A percentile compares a stretch with the other conserved stretches of the same genome.
phyloP scores from a whole-genome alignment of 2,113 vertebrate species.

The Alaudala cheleensis region DNA sequence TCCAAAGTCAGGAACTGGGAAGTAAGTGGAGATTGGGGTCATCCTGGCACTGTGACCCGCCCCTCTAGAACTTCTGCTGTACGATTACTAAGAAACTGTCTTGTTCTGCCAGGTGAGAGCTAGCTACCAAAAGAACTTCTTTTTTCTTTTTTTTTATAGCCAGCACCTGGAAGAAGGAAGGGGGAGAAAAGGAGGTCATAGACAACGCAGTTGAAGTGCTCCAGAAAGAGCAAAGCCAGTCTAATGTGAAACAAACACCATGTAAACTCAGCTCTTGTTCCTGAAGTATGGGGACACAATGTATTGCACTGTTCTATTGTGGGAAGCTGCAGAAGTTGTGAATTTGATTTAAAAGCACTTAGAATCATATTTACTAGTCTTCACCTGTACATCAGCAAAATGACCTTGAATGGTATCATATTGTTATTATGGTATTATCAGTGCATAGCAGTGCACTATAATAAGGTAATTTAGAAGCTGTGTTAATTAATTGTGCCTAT shows the following conservation, averaged over 20 bases:
- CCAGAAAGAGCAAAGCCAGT: not conserved
- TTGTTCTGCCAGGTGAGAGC: conserved; percentile 26
- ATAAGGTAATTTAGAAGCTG: conserved; percentile 12
- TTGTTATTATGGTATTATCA: conserved; percentile 17
- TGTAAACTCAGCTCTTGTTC: conserved; percentile 34
- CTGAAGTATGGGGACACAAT: conserved; percentile 3
- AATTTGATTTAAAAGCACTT: conserved; percentile 64
- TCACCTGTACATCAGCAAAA: conserved; percentile 36
- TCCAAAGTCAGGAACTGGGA: conserved; percentile 3
- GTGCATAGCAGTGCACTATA: not conserved
- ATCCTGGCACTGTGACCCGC: conserved; percentile 8
- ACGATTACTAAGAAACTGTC: conserved; percentile 35
- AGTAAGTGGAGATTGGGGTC: not conserved
- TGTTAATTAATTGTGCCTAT: conserved; percentile 52
- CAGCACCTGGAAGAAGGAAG: not conserved
- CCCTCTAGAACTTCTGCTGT: not conserved
- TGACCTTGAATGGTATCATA: conserved; percentile 59
- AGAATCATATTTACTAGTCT: conserved; percentile 29
- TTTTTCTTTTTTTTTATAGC: not conserved
- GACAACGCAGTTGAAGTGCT: not conserved
- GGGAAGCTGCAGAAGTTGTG: conserved; percentile 64
- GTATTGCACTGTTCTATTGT: conserved; percentile 69
- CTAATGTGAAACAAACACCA: conserved; percentile 17
- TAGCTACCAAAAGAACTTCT: conserved; percentile 20
- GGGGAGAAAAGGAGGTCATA: not conserved